A percentile compares a stretch with the other conserved stretches of the same genome.
phyloP scores from a whole-genome alignment of 1,140 invertebrate genomes.

The Protaetia brevitarsis region DNA sequence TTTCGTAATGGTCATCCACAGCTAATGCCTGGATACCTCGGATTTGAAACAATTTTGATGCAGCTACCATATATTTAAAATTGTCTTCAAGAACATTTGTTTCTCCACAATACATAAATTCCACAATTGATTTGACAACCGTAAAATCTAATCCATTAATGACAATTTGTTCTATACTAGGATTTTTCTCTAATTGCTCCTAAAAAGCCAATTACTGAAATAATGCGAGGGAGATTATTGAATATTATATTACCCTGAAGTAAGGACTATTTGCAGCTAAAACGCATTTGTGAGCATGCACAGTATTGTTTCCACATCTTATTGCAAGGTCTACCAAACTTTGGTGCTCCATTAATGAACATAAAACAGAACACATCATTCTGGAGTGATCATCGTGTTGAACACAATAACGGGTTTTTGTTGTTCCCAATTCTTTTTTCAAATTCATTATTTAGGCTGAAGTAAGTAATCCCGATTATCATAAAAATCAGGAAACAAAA shows the following conservation, averaged over 20 bases:
- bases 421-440: constrained; percentile 20
- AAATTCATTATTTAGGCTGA: no score
- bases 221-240: no score
- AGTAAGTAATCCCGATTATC: no score
- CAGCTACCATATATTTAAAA: constrained; percentile 41
- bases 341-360: constrained; percentile 45
- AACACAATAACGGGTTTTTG: constrained; percentile 35
- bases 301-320: constrained; percentile 42
- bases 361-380: constrained; percentile 37
- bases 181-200: constrained; percentile 36
- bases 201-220: no score
- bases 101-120: constrained; percentile 47
- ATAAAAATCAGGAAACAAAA: no score
- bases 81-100: constrained; percentile 40
- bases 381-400: constrained; percentile 42
- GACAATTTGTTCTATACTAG: constrained; percentile 39
- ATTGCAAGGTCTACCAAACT: constrained; percentile 47
- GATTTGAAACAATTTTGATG: constrained; percentile 44
- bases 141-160: constrained; percentile 43
- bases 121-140: constrained; percentile 43
- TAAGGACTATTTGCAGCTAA: constrained; percentile 42
- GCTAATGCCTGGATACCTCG: constrained; percentile 38
- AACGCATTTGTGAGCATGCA: constrained; percentile 47
- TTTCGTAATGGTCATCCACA: constrained; percentile 30
- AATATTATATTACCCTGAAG: no score